Evolutionary conservation across 2,113 vertebrate genomes (phyloP), one percentile per base, ranked within the genome.

Genomic region (Leucosticte australis): DNA sequence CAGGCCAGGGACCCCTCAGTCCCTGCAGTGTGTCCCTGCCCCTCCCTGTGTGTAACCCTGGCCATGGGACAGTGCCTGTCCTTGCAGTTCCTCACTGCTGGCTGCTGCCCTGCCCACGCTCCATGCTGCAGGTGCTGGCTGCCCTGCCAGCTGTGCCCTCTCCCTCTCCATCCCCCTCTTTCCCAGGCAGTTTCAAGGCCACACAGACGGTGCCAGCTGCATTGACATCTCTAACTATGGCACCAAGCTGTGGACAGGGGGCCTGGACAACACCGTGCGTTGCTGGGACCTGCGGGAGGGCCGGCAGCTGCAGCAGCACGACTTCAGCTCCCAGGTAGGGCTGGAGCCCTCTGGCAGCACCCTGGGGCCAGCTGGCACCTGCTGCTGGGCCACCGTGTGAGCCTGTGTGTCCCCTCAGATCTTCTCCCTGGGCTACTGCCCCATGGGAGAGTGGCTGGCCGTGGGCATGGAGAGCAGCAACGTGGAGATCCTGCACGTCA

Each of bases 241-340:
- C 67, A 97, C 98, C 27, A 97, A 97, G 77, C 96, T 98, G 50
- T 98, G 98, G 98, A 98, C 98, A 0, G 98, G 98, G 1, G 98
- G 98, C 0, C 76, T 98, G 95, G 98, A 98, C 96, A 98, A 97
- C 92, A 98, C 98, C 0, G 98, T 98, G 80, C 96, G 98, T 41
- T 98, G 97, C 96, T 98, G 98, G 98, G 98, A 98, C 95, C 96
- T 98, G 86, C 97, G 98, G 4, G 98, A 98, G 50, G 98, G 98
- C 2, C 97, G 98, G 11, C 98, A 98, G 95, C 98, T 98, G 23
- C 98, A 98, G 89, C 98, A 98, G 85, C 98, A 98, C 0, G 97
- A 98, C 96, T 98, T 98, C 95, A 97, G 94, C 88, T 98, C 98
- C 39, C 98, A 98, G 97, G 98, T 98, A 31, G 27, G 53, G 13